phyloP scores from a whole-genome alignment of 2,797 vertebrate genomes.

The Enteromius thamalakanensis region DNA sequence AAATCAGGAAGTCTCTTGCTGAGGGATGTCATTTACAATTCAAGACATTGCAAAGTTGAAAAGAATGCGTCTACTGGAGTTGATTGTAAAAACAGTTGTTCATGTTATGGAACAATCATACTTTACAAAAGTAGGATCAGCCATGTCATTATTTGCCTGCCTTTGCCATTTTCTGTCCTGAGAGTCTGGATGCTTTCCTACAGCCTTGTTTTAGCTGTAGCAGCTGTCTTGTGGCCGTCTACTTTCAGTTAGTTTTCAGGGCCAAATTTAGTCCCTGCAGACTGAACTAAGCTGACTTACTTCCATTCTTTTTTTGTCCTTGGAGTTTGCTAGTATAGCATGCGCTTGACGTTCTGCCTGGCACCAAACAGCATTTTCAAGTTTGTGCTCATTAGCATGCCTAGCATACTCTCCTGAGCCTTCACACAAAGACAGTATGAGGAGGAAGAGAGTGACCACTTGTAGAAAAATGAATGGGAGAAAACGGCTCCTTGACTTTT shows the following conservation, averaged over 20 bases:
- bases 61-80: constrained; percentile 42
- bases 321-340: constrained; percentile 17
- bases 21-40: constrained; percentile 41
- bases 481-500: neutral
- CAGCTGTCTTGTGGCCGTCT: constrained; percentile 53
- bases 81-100: constrained; percentile 55
- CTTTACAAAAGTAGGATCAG: constrained; percentile 16
- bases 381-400: constrained; percentile 47
- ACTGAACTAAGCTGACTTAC: constrained; percentile 38
- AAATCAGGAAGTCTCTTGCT: constrained; percentile 38
- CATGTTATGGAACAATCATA: constrained; percentile 25
- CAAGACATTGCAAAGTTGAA: constrained; percentile 43
- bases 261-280: constrained; percentile 49
- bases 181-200: constrained; percentile 13
- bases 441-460: neutral
- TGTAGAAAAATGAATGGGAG: constrained; percentile 5
- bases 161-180: constrained; percentile 43
- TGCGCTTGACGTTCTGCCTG: constrained; percentile 10
- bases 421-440: constrained; percentile 1
- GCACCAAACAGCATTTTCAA: neutral
- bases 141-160: constrained; percentile 42
- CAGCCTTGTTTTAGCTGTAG: constrained; percentile 39
- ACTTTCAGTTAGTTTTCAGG: constrained; percentile 33
- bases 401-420: constrained; percentile 33
- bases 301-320: constrained; percentile 31